Evolutionary conservation across 1,140 invertebrate genomes (phyloP), one percentile per base, ranked within the genome.

Genomic region (Hylyphantes graminicola): DNA sequence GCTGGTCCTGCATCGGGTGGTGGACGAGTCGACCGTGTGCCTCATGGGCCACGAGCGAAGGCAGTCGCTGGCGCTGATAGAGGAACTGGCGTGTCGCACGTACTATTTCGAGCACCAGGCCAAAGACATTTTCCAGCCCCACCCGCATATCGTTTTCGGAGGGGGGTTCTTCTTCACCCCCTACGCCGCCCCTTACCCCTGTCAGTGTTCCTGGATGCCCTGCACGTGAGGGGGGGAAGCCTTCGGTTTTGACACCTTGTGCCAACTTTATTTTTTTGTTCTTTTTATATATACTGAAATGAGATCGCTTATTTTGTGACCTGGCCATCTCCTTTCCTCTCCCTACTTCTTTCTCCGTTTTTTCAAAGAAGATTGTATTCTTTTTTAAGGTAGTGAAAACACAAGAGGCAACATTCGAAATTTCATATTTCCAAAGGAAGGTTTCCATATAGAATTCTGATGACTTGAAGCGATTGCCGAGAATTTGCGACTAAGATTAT

Each of bases 1-100:
- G 89, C 94, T 95, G 91, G 93, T 96, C 88, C 92, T 99, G 89
- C 95, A 96, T 91, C 93, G 93, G 89, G 98, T 99, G 35, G 97
- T 99, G 54, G 96, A 97, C 88, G 96, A 98, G 89, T 97, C 96
- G 65, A 99, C 98, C 2, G 97, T 99, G 12, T 99, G 98, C 90
- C 92, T 99, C 86, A 99, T 99, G 98, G 96, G 96, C 0, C 97
- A 99, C 91, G 98, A 99, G 90, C 93, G 97, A 87, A 93, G 97
- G 83, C 97, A 98, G 91, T 98, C 97, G 0, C 91, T 99, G 64
- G 92, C 93, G 68, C 92, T 99, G 61, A 99, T 99, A 89, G 95
- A 97, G 88, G 94, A 94, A 88, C 91, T 98, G 85, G 96, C 96
- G 21, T 96, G 93, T 90, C 94, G 95, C 88, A 95, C 97, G 15